Evolutionary conservation across 1,140 invertebrate genomes (phyloP), one percentile per base, ranked within the genome.

Genomic region (Lasioglossum baleicum): DNA sequence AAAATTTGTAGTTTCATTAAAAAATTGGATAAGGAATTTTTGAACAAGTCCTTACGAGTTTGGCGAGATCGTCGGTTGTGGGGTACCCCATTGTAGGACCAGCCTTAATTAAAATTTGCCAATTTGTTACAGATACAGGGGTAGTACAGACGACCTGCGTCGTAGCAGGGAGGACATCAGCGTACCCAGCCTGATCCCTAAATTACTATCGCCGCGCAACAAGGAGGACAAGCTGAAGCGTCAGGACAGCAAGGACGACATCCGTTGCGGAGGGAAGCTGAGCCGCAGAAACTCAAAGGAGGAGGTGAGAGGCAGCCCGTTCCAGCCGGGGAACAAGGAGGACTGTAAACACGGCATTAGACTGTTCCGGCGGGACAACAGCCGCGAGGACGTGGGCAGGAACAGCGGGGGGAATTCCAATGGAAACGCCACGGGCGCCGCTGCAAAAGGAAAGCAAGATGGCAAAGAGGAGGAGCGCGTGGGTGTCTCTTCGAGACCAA

Each of bases 111-210:
- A 48, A 48, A 48, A 11, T n/a, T 5, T 8, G 4, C 2, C 5
- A 56, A 66, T 76, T 13, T 13, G 7, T 71, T 82, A 10, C 56
- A 93, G 91, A 51, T 92, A 92, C 65, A 84, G 92, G 82, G 91
- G 91, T 17, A 93, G 92, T 64, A 92, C 91, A 2, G 92, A 93
- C 71, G 92, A 93, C 51, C n/a, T 93, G 42, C 85, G 92, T 15
- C 87, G 90, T 65, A 92, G 90, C 77, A 89, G 92, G 7, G 92
- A 93, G 61, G 92, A 93, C 48, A 90, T 91, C 76, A 92, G 87
- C 65, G 74, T 88, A 11, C 92, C 92, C 11, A 93, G 92, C 83
- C 84, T 92, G 58, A 93, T 93, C 53, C 92, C 92, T 10, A 93
- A 93, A 71, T 68, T 92, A 15, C 61, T 92, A 0, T 90, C 92